Evolutionary conservation across 2,888 invertebrate genomes (phyloP).

Genomic region (Tiliacea citrago): DNA sequence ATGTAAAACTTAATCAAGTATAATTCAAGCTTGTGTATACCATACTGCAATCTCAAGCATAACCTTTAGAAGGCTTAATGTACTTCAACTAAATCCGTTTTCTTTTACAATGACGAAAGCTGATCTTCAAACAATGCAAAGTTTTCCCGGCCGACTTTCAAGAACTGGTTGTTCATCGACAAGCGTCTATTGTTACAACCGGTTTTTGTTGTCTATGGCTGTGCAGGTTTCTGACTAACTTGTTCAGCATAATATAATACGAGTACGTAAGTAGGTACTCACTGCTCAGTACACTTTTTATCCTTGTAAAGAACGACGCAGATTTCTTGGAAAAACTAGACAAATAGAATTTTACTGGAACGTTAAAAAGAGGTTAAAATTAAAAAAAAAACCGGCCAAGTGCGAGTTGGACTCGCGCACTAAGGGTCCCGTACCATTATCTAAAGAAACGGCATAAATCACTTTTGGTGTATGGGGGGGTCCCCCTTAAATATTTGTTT

Average conservation of each 20-base stretch:
- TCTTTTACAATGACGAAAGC: conserved; percentile 18
- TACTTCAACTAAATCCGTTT: not conserved
- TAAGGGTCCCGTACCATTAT: too few relatives aligned
- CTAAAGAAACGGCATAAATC: too few relatives aligned
- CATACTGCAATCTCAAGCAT: not conserved
- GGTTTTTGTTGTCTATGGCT: conserved; percentile 16
- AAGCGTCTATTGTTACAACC: conserved; percentile 19
- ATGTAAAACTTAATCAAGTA: not conserved
- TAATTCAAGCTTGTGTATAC: not conserved
- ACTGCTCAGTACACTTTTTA: not conserved
- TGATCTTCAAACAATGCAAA: conserved; percentile 34
- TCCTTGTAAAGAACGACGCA: too few relatives aligned
- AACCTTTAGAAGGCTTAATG: not conserved
- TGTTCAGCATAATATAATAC: not conserved
- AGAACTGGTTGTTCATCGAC: conserved; percentile 17
- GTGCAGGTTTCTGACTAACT: not conserved
- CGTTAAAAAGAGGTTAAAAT: too few relatives aligned
- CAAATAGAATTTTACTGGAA: not conserved
- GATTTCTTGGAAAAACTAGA: not conserved
- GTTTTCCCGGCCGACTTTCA: conserved; percentile 33
- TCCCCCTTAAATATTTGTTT: too few relatives aligned
- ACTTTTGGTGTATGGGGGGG: too few relatives aligned
- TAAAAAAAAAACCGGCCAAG: too few relatives aligned
- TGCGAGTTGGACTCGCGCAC: too few relatives aligned
- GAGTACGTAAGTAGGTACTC: too few relatives aligned